Base-by-base conservation (phyloP, 2,888 invertebrate species). In the Drosophila koepferae region DNA sequence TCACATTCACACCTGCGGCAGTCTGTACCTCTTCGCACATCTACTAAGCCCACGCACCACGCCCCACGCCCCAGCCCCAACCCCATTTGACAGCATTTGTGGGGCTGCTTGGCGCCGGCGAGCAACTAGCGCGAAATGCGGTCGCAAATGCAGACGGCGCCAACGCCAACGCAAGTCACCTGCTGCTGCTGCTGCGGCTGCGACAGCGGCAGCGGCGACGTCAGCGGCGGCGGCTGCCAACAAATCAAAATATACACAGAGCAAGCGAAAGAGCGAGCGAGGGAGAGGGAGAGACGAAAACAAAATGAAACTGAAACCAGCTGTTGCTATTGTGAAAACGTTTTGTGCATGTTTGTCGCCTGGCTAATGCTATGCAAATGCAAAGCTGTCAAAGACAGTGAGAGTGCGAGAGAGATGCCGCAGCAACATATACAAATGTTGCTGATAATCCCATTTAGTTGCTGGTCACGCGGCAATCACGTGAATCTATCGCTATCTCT, bases 81-180 rank as follows among this genome's bases (percentile, higher is more conserved):
- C 40, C 55, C 20, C 40, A 18, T 8, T 8, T 34, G 16, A 16
- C 68, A 59, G 54, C 77, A 79, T 67, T 82, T 66, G 67, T 74
- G 63, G 68, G 84, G 81, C 82, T 77, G 81, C 68, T 75, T 82
- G 82, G 88, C 83, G 83, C 88, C 83, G 78, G 65, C 49, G n/a
- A 48, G 63, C 63, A 63, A 63, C 61, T 61, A 67, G 61, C 59
- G 63, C 71, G 66, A 82, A 89, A 86, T 85, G 89, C 83, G 86
- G 81, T 80, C 87, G 74, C 63, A 63, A 59, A 43, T 51, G 66
- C 51, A 55, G 72, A 43, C 69, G 46, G 23, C 61, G 49, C 58
- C 80, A 55, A 70, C 65, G 65, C 64, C 64, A 71, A 69, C 77
- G 59, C 69, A 63, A 51, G 73, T 73, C 72, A 73, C 72, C 72